Evolutionary conservation across 2,113 vertebrate genomes (phyloP).

Genomic region (Cricetomys ansorgei): DNA sequence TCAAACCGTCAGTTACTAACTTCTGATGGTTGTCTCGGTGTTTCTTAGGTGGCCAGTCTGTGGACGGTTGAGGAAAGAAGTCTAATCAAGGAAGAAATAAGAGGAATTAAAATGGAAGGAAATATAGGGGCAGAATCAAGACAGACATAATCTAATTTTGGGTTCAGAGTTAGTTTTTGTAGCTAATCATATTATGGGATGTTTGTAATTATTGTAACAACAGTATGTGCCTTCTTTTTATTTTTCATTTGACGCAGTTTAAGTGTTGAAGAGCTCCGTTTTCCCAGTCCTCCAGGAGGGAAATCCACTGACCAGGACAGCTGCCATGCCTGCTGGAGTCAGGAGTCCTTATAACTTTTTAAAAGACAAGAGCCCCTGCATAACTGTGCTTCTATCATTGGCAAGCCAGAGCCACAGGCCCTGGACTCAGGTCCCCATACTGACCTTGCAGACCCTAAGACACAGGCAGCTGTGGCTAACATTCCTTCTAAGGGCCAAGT

Average conservation of each 20-base stretch:
- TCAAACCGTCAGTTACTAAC: neutral
- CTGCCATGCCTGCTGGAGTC: neutral
- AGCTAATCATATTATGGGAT: neutral
- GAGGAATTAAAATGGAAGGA: neutral
- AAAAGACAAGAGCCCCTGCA: neutral
- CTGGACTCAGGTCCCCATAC: neutral
- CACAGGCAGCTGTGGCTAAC: neutral
- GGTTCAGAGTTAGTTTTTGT: neutral
- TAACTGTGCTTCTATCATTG: neutral
- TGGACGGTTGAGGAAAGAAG: neutral
- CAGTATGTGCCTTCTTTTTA: neutral
- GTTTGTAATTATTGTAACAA: neutral
- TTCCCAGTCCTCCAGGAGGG: neutral
- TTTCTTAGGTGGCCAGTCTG: neutral
- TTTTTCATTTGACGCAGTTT: neutral
- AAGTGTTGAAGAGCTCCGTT: neutral
- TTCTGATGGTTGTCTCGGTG: neutral
- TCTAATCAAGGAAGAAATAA: conserved; percentile 12
- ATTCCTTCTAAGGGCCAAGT: neutral
- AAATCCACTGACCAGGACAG: neutral
- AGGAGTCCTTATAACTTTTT: neutral
- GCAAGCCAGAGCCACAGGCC: neutral
- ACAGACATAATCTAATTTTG: neutral
- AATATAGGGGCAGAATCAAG: neutral
- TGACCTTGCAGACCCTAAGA: neutral